phyloP scores from a whole-genome alignment of 2,113 vertebrate species.

The Eclectus roratus region DNA sequence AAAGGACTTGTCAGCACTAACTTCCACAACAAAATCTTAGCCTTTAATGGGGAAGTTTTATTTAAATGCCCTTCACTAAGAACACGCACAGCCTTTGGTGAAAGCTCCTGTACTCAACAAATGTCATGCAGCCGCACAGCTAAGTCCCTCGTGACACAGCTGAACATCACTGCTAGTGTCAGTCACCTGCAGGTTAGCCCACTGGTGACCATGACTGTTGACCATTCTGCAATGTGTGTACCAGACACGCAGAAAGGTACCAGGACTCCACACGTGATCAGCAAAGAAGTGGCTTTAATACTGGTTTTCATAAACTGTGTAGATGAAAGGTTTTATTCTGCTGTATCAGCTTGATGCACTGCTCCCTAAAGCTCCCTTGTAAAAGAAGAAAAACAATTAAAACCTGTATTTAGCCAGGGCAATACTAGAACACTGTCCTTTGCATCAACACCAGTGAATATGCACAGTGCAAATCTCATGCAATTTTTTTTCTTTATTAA shows the following conservation, averaged over 20 bases:
- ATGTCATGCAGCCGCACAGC: background rate
- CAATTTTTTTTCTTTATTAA: background rate
- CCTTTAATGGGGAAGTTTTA: background rate
- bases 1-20: background rate
- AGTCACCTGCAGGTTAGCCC: background rate
- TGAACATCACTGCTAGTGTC: background rate
- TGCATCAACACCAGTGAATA: background rate
- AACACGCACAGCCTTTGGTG: fast-evolving
- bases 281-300: background rate
- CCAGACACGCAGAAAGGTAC: fast-evolving
- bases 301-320: fast-evolving
- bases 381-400: background rate
- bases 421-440: background rate
- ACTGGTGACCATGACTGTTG: fast-evolving
- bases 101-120: background rate
- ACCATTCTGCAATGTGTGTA: background rate
- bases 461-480: background rate
- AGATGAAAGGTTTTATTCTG: fast-evolving
- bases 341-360: background rate
- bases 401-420: background rate
- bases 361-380: background rate
- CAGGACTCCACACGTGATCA: background rate
- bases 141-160: background rate
- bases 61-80: background rate
- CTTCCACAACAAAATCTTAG: background rate